These are phyloP conservation scores for Eupleurogrammus muticus DNA, from an alignment of 2,797 vertebrate species.

Conservation along the genomic window DNA sequence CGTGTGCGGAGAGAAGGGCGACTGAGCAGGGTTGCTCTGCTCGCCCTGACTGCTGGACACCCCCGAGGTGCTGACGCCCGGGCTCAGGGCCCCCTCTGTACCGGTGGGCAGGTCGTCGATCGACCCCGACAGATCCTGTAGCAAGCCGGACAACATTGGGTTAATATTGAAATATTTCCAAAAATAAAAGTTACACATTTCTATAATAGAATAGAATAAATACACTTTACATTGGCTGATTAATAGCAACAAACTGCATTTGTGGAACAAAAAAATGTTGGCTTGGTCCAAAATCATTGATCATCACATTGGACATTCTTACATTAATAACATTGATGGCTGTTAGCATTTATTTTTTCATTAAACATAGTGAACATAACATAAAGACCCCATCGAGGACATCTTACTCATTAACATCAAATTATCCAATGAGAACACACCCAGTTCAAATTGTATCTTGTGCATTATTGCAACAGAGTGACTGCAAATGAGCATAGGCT, in stretches of 20 bases:
- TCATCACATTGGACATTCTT: not conserved
- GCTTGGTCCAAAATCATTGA: not conserved
- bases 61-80: conserved; percentile 97
- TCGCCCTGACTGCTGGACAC: conserved; percentile 99
- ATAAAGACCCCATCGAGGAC: not conserved
- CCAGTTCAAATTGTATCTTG: not conserved
- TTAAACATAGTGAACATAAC: not conserved
- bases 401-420: conserved; percentile 2
- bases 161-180: not conserved
- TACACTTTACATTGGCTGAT: too few species aligned
- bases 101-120: conserved; percentile 98
- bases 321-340: not conserved
- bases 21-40: conserved; percentile 99
- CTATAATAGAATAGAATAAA: too few species aligned
- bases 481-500: not conserved
- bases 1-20: conserved; percentile 98
- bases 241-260: too few species aligned
- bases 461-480: not conserved
- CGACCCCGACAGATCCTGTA: conserved; percentile 96
- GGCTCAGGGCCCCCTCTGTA: conserved; percentile 96
- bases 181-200: too few species aligned
- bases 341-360: not conserved
- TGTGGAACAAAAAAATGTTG: too few species aligned
- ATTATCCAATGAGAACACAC: not conserved
- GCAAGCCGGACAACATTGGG: not conserved